Conservation (phyloP, 2,888 invertebrate genomes). For the Parochlus steinenii region DNA sequence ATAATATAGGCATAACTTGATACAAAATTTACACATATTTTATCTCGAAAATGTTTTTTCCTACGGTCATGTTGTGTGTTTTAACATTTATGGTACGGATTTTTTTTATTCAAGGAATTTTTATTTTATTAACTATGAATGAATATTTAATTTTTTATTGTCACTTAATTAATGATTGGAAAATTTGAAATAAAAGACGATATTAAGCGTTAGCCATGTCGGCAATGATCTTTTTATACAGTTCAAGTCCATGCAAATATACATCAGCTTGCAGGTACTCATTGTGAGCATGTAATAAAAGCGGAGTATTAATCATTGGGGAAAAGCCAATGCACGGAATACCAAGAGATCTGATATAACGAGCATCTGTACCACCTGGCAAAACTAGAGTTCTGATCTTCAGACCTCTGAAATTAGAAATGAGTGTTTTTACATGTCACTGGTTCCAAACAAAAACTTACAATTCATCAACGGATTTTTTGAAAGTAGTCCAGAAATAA, state of each 20-base stretch:
- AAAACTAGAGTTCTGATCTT: conserved; percentile 58
- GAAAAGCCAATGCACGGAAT: conserved; percentile 78
- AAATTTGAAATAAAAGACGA: no score
- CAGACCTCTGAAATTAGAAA: conserved; percentile 37
- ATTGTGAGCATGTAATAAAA: conserved; percentile 75
- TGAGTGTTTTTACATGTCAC: no score
- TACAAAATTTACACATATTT: no score
- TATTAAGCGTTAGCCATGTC: conserved; percentile 12
- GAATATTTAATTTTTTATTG: no score
- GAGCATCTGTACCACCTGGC: conserved; percentile 80
- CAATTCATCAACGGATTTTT: conserved; percentile 37
- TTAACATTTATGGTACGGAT: no score
- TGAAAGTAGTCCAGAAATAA: conserved; percentile 50
- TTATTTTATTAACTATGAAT: no score
- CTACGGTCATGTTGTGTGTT: no score
- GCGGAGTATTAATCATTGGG: conserved; percentile 75
- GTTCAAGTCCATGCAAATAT: conserved; percentile 23
- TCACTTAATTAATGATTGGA: no score
- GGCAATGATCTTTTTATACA: conserved; percentile 9
- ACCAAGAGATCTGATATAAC: conserved; percentile 61
- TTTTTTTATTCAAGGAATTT: no score
- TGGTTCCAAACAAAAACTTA: conserved; percentile 22
- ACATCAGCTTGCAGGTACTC: conserved; percentile 63
- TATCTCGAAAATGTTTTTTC: no score
- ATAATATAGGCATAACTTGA: no score